Evolutionary conservation across 2,888 invertebrate genomes (phyloP).

Genomic region (Eustalomyia histrio): DNA sequence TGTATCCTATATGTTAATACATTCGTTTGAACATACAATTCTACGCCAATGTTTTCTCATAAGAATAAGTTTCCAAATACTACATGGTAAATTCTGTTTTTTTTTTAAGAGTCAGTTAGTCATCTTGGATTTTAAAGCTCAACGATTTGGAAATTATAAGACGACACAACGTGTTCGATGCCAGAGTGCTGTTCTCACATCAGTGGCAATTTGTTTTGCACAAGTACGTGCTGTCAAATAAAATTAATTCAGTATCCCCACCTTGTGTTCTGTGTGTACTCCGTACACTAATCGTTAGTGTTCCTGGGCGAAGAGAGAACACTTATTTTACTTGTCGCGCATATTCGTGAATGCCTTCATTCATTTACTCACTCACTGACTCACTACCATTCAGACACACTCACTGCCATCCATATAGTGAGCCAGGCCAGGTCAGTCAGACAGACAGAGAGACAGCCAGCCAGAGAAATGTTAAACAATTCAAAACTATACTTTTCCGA

Average conservation of each 20-base stretch:
- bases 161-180: slow-evolving; percentile 68
- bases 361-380: neutral
- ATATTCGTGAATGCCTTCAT: neutral
- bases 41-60: neutral
- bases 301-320: slow-evolving; percentile 31
- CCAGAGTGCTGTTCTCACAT: slow-evolving; percentile 75
- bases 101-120: slow-evolving; percentile 50
- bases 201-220: slow-evolving; percentile 78
- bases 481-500: slow-evolving; percentile 42
- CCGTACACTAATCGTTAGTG: slow-evolving; percentile 44
- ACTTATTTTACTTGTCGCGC: slow-evolving; percentile 26
- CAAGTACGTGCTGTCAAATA: slow-evolving; percentile 78
- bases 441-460: slow-evolving; percentile 6
- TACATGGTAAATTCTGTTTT: neutral
- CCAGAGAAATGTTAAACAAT: slow-evolving; percentile 16
- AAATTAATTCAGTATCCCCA: slow-evolving; percentile 74
- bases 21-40: neutral
- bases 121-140: slow-evolving; percentile 70
- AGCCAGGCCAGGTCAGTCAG: neutral
- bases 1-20: slow-evolving; percentile 15
- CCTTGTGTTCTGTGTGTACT: slow-evolving; percentile 46
- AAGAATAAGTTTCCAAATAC: slow-evolving; percentile 9
- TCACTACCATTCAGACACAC: neutral
- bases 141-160: slow-evolving; percentile 77
- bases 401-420: neutral